Base-by-base conservation (phyloP, 2,113 vertebrate genomes). In the Grantiella picta region DNA sequence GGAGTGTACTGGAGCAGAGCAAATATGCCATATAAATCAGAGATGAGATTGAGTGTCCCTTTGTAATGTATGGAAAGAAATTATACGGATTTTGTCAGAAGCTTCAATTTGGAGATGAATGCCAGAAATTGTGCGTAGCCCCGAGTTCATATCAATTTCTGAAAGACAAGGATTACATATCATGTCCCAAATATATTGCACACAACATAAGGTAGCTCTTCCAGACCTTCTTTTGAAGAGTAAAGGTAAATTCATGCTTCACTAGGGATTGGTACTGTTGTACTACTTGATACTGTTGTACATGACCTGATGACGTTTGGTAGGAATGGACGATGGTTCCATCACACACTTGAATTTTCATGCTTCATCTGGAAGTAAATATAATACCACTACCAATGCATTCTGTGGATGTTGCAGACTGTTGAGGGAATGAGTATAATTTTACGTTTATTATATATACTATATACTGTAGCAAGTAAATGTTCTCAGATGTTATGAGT, bases 211-310 rank as follows among this genome's bases (percentile, higher is more conserved):
- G 4, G 33, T 50, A 86, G 29, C 12, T 72, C 57, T 90, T 79
- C 28, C 8, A 79, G 59, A 36, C 28, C 11, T 82, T 23, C 20
- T 72, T 69, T 25, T 50, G 45, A 92, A 60, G 7, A 12, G 7
- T 59, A 50, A 94, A 80, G 4, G 18, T 71, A 85, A 85, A 56
- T 45, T 84, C 56, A 42, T 54, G 7, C 15, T 57, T 42, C 40
- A 16, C 7, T 86, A 23, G 21, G 29, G 5, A 29, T 2, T 79
- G 60, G 21, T 45, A 35, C 38, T 38, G 38, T 38, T 38, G 38
- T 9, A 12, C n/a, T 79, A 20, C 17, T 7, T 0, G 0, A 5
- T 44, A 24, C 3, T 2, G 9, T 14, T 44, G 40, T 15, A 31
- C 10, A 17, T 19, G 27, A 52, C 6, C 40, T 44, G 33, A 40